Base-by-base conservation (phyloP, 2,888 invertebrate genomes). In the Chrysolina haemoptera region DNA sequence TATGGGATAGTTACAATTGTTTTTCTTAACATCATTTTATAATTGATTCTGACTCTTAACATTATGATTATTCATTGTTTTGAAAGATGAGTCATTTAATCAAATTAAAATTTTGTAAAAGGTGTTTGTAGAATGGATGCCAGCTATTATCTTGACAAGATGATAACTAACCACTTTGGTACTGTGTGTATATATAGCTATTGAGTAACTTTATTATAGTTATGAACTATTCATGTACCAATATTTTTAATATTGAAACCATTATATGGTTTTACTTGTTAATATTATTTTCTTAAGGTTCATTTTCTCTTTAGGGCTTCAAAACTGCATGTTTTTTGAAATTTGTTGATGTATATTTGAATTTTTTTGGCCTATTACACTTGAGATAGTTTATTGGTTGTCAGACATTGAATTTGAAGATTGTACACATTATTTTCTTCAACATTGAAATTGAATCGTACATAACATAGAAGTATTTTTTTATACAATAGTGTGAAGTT, bases 401-500 rank as follows among this genome's bases (percentile, higher is more conserved):
- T 66, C 53, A 53, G 67, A 66, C 50, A 53, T 53, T 16, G 41
- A n/a, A 67, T 53, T 53, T 59, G 59, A 59, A 59, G 27, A 59
- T 59, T 14, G 59, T 59, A 59, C 59, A 59, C 35, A 67, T 67
- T 40, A 67, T 67, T 67, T 67, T 18, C 67, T 53, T 67, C 67
- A 53, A 14, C 53, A 67, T 53, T 67, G 53, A 53, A 53, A 67
- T 67, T 67, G 59, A 59, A 65, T 67, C 35, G 40, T 16, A 53
- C 53, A 53, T 53, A 53, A 67, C 67, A 67, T 50, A 67, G 66
- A 66, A 66, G 67, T 67, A 67, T 66, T 67, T 67, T 66, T 67
- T 67, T 67, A 67, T 59, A 59, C 59, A 59, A 59, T 67, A 67
- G 67, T 67, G 67, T 67, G 67, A 67, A 67, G 67, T 67, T 67